Conservation (phyloP, 1,140 invertebrate genomes). For the Drosophila teissieri region DNA sequence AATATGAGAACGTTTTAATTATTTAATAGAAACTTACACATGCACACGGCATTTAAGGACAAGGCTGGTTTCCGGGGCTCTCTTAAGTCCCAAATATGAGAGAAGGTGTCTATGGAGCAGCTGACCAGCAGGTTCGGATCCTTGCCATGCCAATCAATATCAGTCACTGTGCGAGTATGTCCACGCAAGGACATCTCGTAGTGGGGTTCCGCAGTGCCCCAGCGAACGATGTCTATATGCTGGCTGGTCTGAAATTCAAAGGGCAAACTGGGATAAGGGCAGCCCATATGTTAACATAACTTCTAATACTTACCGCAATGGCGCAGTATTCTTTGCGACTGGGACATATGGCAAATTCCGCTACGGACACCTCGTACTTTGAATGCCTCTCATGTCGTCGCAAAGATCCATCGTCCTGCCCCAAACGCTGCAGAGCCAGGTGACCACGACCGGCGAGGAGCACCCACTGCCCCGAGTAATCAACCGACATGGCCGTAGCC, state of each 20-base stretch:
- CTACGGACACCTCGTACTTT: slow-evolving; percentile 96
- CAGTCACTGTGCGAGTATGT: slow-evolving; percentile 95
- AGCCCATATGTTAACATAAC: not conserved
- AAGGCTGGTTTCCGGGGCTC: slow-evolving; percentile 92
- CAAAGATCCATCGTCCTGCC: slow-evolving; percentile 90
- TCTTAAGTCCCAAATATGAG: slow-evolving; percentile 96
- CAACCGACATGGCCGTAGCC: slow-evolving; percentile 96
- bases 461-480: slow-evolving; percentile 92
- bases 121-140: slow-evolving; percentile 95
- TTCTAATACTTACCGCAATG: slow-evolving; percentile 90
- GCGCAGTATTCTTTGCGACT: slow-evolving; percentile 93
- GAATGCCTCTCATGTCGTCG: slow-evolving; percentile 93
- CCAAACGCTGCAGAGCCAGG: slow-evolving; percentile 91
- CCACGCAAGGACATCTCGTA: slow-evolving; percentile 91
- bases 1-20: not conserved
- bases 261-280: not conserved
- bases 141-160: slow-evolving; percentile 96
- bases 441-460: slow-evolving; percentile 90
- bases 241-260: slow-evolving; percentile 89
- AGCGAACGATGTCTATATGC: slow-evolving; percentile 92
- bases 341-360: slow-evolving; percentile 95
- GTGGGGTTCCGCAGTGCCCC: slow-evolving; percentile 88
- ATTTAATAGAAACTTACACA: slow-evolving; percentile 59
- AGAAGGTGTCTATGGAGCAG: slow-evolving; percentile 97
- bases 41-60: slow-evolving; percentile 91